These are phyloP conservation scores for Rhodinocichla rosea DNA, from an alignment of 2,113 vertebrate genomes.

Conservation along the genomic window DNA sequence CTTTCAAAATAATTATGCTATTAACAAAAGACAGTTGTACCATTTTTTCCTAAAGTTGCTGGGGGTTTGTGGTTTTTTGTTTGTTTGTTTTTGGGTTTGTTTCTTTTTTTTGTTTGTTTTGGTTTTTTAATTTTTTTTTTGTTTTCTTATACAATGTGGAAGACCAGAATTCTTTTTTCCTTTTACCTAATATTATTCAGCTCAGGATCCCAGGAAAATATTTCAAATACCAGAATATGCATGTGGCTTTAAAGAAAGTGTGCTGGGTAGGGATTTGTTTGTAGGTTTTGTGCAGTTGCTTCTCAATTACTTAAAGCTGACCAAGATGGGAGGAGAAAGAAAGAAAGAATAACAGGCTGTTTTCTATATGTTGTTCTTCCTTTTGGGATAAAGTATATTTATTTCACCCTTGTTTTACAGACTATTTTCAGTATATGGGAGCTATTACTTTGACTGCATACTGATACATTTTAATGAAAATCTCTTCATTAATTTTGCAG, in stretches of 20 bases:
- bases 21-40: neutral
- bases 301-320: neutral
- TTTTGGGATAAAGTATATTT: neutral
- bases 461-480: neutral
- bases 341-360: neutral
- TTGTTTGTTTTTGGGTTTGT: fast-evolving
- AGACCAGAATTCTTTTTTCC: neutral
- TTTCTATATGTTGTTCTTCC: neutral
- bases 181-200: neutral
- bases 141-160: neutral
- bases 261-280: neutral
- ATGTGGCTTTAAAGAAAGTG: neutral
- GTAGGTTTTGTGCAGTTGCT: neutral
- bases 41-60: neutral
- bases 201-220: neutral
- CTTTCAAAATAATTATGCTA: neutral
- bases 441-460: neutral
- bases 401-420: neutral
- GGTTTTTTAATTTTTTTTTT: neutral
- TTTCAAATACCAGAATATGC: neutral
- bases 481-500: neutral
- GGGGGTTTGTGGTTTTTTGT: fast-evolving
- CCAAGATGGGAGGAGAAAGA: neutral
- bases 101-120: neutral
- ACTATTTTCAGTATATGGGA: neutral